Conservation (phyloP, 2,888 invertebrate genomes). For the Platycheirus rosarum region DNA sequence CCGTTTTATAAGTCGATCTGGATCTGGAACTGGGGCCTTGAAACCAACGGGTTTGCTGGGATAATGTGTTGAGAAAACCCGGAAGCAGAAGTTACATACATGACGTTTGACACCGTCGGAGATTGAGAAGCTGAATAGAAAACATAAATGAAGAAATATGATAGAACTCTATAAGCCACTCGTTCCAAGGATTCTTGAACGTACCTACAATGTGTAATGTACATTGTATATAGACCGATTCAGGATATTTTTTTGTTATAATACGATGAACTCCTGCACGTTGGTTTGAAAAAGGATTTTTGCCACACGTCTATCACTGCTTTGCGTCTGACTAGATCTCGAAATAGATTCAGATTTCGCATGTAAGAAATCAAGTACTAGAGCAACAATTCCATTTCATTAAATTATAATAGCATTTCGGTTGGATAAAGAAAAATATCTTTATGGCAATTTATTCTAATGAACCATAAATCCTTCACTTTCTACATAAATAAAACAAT, state of each 20-base stretch:
- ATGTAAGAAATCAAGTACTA: too few species aligned
- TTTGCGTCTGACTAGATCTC: conserved; percentile 18
- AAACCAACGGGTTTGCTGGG: neutral
- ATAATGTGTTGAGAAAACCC: neutral
- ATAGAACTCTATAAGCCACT: conserved; percentile 24
- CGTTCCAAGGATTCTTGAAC: conserved; percentile 1
- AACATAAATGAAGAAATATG: conserved; percentile 69
- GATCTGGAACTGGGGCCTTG: neutral
- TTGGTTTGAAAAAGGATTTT: neutral
- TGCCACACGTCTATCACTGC: conserved; percentile 6
- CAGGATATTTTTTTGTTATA: conserved; percentile 4
- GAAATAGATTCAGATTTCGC: too few species aligned
- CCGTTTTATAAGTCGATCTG: conserved; percentile 1
- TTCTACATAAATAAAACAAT: neutral
- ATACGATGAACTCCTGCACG: neutral
- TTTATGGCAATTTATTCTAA: conserved; percentile 1
- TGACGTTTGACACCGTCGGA: conserved; percentile 67
- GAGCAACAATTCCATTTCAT: too few species aligned
- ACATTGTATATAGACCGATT: neutral
- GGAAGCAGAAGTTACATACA: conserved; percentile 49
- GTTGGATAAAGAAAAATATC: too few species aligned
- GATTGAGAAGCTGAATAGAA: conserved; percentile 56
- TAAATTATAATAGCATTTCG: too few species aligned
- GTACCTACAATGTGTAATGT: neutral
- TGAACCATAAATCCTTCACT: conserved; percentile 26